phyloP scores from a whole-genome alignment of 2,797 vertebrate species.

The Falco peregrinus region DNA sequence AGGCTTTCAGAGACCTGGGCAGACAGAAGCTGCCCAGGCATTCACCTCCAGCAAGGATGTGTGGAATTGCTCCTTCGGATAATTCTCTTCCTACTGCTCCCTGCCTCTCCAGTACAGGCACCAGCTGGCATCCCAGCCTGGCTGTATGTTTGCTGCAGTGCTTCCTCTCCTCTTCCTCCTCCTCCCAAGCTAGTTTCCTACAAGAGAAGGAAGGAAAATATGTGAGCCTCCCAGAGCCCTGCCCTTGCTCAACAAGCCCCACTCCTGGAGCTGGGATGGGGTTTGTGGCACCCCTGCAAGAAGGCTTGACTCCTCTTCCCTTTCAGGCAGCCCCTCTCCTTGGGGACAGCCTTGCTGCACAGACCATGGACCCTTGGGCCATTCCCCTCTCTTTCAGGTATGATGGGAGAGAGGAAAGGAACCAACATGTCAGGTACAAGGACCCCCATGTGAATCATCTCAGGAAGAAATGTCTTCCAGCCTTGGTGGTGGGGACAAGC shows the following conservation, averaged over 20 bases:
- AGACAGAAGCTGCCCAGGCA: background rate
- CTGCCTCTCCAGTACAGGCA: background rate
- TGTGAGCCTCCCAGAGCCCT: background rate
- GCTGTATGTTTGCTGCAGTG: background rate
- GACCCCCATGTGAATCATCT: background rate
- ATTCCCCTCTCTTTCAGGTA: background rate
- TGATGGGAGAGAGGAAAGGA: background rate
- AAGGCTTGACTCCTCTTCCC: background rate
- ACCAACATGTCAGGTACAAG: background rate
- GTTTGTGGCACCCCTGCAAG: background rate
- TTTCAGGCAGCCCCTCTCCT: background rate
- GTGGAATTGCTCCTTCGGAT: background rate
- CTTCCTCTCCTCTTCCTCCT: background rate
- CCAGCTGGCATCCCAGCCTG: background rate
- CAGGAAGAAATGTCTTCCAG: background rate
- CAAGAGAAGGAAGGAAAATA: background rate
- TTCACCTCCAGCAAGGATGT: background rate
- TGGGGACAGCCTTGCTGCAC: background rate
- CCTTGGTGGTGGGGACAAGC: background rate
- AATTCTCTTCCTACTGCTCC: background rate
- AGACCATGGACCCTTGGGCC: background rate
- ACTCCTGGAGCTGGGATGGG: background rate
- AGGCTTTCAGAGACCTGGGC: background rate
- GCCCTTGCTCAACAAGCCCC: background rate
- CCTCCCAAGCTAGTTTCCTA: background rate